These are phyloP conservation scores for Caenorhabditis latens DNA, from an alignment of 1,140 invertebrate genomes.

Conservation along the genomic window DNA sequence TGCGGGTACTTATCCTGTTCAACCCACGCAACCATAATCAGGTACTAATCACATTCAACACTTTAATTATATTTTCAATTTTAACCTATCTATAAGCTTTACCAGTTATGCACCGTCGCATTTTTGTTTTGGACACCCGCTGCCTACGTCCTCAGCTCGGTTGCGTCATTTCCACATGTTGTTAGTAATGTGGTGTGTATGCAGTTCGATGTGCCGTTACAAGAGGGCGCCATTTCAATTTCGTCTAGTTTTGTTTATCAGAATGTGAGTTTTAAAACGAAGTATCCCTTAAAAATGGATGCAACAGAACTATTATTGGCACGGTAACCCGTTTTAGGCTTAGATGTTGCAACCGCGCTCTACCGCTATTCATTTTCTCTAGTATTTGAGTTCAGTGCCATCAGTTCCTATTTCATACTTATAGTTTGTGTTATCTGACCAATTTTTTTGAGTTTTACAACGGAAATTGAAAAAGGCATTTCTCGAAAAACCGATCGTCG, in stretches of 20 bases:
- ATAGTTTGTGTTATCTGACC: no score
- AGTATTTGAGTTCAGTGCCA: no score
- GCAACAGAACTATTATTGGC: no score
- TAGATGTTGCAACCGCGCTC: no score
- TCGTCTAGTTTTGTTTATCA: neutral
- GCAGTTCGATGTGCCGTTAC: neutral
- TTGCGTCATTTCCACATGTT: neutral
- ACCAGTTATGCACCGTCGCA: neutral
- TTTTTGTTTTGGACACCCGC: slow-evolving; percentile 8
- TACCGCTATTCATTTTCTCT: no score
- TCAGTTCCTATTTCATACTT: no score
- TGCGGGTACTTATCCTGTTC: neutral
- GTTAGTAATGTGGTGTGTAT: neutral
- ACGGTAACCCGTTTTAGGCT: no score
- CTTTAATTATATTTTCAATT: neutral
- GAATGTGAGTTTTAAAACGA: neutral
- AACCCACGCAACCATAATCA: slow-evolving; percentile 2
- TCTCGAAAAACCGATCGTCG: no score
- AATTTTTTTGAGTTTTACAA: no score
- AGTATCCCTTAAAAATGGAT: no score
- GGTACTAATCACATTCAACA: neutral
- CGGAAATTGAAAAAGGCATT: no score
- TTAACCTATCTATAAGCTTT: neutral
- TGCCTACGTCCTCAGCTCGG: slow-evolving; percentile 8
- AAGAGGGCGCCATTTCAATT: neutral